Evolutionary conservation across 2,888 invertebrate genomes (phyloP).

Genomic region (Serrognathus titanus): DNA sequence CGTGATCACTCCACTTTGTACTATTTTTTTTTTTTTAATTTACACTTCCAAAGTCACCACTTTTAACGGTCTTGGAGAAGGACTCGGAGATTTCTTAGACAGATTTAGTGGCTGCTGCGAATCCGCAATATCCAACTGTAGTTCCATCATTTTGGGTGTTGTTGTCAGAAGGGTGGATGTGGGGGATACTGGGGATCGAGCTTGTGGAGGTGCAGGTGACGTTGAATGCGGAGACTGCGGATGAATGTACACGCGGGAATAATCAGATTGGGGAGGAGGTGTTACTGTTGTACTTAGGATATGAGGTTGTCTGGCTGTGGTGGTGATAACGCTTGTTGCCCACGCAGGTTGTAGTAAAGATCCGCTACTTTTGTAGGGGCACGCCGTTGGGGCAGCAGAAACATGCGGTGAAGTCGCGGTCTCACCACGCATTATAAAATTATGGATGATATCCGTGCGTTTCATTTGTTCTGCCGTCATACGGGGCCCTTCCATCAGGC

Average conservation of each 20-base stretch:
- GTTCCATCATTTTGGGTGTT: conserved; percentile 61
- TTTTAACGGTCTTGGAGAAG: conserved; percentile 64
- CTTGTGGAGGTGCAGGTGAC: conserved; percentile 44
- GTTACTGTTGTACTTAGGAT: conserved; percentile 39
- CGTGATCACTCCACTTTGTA: conserved; percentile 24
- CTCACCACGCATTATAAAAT: conserved; percentile 82
- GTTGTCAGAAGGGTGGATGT: conserved; percentile 44
- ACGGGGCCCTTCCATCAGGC: conserved; percentile 87
- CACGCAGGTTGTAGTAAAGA: conserved; percentile 45
- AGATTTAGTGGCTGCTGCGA: conserved; percentile 82
- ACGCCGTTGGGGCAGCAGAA: conserved; percentile 53
- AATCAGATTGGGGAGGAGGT: conserved; percentile 45
- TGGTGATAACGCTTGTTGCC: conserved; percentile 62
- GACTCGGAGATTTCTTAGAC: conserved; percentile 79
- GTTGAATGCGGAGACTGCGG: conserved; percentile 49
- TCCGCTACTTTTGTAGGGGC: conserved; percentile 41
- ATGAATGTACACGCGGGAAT: conserved; percentile 44
- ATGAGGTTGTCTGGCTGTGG: conserved; percentile 50
- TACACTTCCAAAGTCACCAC: conserved; percentile 48
- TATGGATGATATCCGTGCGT: conserved; percentile 88
- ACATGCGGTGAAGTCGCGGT: conserved; percentile 52
- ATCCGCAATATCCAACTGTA: conserved; percentile 81
- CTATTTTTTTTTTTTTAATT: conserved; percentile 17
- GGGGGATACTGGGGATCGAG: conserved; percentile 46
- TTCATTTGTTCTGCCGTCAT: conserved; percentile 92